These are phyloP conservation scores for Bagarius yarrelli DNA, from an alignment of 2,113 vertebrate species.

Conservation along the genomic window DNA sequence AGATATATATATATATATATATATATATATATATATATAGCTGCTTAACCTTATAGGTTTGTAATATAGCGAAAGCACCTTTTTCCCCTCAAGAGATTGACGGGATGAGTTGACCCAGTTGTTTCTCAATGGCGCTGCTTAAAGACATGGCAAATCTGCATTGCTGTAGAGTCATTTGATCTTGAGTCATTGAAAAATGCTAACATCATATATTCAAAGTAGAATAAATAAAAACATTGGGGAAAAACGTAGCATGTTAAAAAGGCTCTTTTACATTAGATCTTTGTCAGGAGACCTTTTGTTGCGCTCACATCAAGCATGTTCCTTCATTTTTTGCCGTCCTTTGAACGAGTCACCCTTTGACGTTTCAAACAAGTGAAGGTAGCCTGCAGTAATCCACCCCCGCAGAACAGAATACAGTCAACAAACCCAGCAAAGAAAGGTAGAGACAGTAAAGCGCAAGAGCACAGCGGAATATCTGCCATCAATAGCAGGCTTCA, in stretches of 20 bases:
- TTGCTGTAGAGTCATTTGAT: background rate
- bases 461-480: constrained; percentile 8
- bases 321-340: constrained; percentile 12
- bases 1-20: too few species aligned
- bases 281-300: constrained; percentile 2
- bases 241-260: background rate
- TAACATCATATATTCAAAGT: background rate
- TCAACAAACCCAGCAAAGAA: constrained; percentile 14
- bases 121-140: background rate
- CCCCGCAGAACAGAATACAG: constrained; percentile 17
- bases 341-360: constrained; percentile 23
- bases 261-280: background rate
- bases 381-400: constrained; percentile 28
- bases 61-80: too few species aligned
- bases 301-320: background rate
- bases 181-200: too few species aligned
- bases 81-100: too few species aligned
- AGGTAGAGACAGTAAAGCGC: background rate
- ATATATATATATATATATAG: too few species aligned
- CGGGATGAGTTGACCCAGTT: background rate
- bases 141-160: background rate
- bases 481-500: constrained; percentile 2
- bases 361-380: constrained; percentile 40
- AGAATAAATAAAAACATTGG: background rate
- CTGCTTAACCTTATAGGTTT: too few species aligned